phyloP scores from a whole-genome alignment of 2,113 vertebrate species.

The Erythrolamprus reginae region DNA sequence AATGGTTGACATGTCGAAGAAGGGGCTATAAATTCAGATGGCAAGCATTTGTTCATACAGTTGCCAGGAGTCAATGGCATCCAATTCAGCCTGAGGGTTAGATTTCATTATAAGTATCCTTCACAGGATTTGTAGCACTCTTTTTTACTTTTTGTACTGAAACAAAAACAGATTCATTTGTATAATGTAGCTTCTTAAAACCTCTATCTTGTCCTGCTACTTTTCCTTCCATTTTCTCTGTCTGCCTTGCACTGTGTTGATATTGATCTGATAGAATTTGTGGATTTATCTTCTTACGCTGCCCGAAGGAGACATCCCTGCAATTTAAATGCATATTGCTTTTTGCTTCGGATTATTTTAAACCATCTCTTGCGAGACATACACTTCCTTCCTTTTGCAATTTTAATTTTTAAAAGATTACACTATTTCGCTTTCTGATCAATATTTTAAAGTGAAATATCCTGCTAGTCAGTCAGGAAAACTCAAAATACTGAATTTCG shows the following conservation, averaged over 20 bases:
- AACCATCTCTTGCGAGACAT: conserved; percentile 16
- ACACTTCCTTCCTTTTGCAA: conserved; percentile 21
- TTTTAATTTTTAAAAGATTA: conserved; percentile 6
- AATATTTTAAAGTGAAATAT: conserved; percentile 21
- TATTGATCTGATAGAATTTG: conserved; percentile 14
- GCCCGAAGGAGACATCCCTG: conserved; percentile 6
- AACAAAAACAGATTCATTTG: not conserved
- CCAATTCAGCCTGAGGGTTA: not conserved
- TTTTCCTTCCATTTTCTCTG: not conserved
- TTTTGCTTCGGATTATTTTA: conserved; percentile 29
- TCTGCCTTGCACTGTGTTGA: not conserved
- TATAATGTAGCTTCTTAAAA: not conserved
- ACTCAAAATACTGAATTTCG: conserved; percentile 6
- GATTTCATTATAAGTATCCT: not conserved
- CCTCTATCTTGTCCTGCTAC: not conserved
- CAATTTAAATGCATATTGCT: conserved; percentile 43
- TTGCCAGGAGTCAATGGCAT: not conserved
- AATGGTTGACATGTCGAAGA: not conserved
- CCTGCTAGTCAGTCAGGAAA: conserved; percentile 11
- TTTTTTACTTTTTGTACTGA: not conserved
- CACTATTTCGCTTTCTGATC: not conserved
- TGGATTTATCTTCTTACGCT: conserved; percentile 18
- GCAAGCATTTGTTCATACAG: not conserved
- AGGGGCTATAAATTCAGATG: not conserved
- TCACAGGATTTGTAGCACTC: not conserved